Percentiles rank a stretch among this genome's conserved stretches.
Conservation (phyloP, 2,113 vertebrate genomes). For the Ranitomeya imitator region DNA sequence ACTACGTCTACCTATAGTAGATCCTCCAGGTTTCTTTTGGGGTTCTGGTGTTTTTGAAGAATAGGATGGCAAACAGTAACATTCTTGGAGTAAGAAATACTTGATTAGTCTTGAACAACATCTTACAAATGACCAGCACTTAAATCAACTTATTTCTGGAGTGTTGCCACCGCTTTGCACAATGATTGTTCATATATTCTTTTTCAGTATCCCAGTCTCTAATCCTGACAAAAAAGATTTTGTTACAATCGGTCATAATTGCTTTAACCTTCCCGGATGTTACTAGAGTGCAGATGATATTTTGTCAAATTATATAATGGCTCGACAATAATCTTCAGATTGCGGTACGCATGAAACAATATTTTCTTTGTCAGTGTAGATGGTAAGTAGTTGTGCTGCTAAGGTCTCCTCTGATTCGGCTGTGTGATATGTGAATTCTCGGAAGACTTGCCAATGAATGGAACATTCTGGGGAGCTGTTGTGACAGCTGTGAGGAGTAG, state of each 20-base stretch:
- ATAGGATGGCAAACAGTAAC: no score
- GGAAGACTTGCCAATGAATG: constrained; percentile 35
- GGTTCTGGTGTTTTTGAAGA: no score
- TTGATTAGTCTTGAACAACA: background rate
- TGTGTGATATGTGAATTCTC: constrained; percentile 40
- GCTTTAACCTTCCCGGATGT: background rate
- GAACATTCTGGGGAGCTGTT: constrained; percentile 47
- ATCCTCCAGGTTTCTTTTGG: no score
- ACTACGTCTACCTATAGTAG: no score
- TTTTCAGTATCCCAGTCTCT: background rate
- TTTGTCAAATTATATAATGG: constrained; percentile 42
- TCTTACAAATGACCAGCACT: background rate
- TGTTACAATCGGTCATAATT: constrained; percentile 10
- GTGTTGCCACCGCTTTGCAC: background rate
- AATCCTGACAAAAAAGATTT: constrained; percentile 14
- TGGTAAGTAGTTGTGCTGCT: background rate
- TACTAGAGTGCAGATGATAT: background rate
- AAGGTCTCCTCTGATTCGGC: constrained; percentile 15
- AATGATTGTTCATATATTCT: background rate
- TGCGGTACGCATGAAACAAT: background rate
- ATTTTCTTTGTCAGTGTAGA: constrained; percentile 40
- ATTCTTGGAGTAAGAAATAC: no score
- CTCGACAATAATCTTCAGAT: constrained; percentile 22
- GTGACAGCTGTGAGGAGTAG: constrained; percentile 53
- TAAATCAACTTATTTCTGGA: background rate